Evolutionary conservation across 2,888 invertebrate genomes (phyloP).

Genomic region (Dioctria linearis): DNA sequence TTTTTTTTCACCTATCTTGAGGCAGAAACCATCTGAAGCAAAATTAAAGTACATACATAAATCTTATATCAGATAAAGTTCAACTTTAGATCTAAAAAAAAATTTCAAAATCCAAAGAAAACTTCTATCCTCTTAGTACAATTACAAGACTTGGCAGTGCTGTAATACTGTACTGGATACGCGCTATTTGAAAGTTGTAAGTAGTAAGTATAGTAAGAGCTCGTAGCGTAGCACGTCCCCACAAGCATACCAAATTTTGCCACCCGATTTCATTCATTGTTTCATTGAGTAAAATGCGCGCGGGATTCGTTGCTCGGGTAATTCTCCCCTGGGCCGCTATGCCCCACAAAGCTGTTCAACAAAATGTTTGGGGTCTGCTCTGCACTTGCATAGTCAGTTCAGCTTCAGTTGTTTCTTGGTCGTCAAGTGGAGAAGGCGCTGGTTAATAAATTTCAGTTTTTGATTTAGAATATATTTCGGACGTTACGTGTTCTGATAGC

Average conservation of each 20-base stretch:
- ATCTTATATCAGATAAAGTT: too few species aligned
- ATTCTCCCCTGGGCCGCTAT: background rate
- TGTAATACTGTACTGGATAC: background rate
- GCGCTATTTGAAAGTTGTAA: background rate
- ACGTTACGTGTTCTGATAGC: slow-evolving; percentile 6
- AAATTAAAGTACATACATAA: too few species aligned
- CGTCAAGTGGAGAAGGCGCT: slow-evolving; percentile 6
- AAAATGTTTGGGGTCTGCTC: slow-evolving; percentile 34
- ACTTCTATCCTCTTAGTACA: too few species aligned
- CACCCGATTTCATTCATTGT: slow-evolving; percentile 40
- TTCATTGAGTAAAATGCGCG: slow-evolving; percentile 26
- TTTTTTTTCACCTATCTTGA: too few species aligned
- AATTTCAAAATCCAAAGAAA: too few species aligned
- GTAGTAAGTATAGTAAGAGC: slow-evolving; percentile 1
- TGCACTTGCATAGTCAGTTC: slow-evolving; percentile 5
- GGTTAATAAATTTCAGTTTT: background rate
- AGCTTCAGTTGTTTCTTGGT: slow-evolving; percentile 30
- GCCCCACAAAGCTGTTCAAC: slow-evolving; percentile 14
- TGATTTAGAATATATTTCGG: background rate
- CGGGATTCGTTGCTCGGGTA: background rate
- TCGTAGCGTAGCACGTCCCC: slow-evolving; percentile 25
- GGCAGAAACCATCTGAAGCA: too few species aligned
- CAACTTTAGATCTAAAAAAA: too few species aligned
- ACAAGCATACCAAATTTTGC: background rate
- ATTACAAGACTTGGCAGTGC: slow-evolving; percentile 14